Percentiles rank a stretch among this genome's conserved stretches.
phyloP scores from a whole-genome alignment of 1,140 invertebrate genomes.

The Paralvinella palmiformis region DNA sequence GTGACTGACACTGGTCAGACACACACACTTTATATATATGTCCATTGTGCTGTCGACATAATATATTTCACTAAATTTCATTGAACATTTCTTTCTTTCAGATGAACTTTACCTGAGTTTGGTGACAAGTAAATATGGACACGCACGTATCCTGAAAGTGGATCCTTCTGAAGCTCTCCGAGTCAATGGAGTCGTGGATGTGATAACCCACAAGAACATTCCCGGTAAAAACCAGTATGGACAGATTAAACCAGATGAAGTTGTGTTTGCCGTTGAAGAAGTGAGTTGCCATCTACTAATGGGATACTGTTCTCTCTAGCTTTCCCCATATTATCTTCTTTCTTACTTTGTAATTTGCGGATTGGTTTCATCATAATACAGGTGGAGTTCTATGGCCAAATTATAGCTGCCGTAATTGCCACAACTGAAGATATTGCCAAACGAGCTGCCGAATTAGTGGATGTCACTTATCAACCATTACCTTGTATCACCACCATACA shows the following conservation, averaged over 20 bases:
- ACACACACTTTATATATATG: neutral
- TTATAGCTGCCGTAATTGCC: constrained; percentile 71
- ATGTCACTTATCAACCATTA: constrained; percentile 69
- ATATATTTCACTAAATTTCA: neutral
- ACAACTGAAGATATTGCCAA: constrained; percentile 66
- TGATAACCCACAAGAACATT: constrained; percentile 40
- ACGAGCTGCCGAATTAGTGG: constrained; percentile 66
- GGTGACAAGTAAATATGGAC: constrained; percentile 70
- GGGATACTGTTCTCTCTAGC: too few relatives aligned
- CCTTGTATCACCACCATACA: constrained; percentile 41
- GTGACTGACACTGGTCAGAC: too few relatives aligned
- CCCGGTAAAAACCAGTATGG: constrained; percentile 29
- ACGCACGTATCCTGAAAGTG: constrained; percentile 59
- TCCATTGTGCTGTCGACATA: neutral
- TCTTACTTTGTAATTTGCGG: too few relatives aligned
- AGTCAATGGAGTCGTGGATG: constrained; percentile 59
- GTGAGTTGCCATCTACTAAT: too few relatives aligned
- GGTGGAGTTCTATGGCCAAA: constrained; percentile 50
- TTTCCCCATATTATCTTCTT: too few relatives aligned
- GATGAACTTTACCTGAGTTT: constrained; percentile 64
- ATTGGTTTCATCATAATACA: too few relatives aligned
- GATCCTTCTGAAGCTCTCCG: constrained; percentile 65
- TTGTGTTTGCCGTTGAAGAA: constrained; percentile 33
- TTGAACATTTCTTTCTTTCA: too few relatives aligned
- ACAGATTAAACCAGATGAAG: constrained; percentile 21